Base-by-base conservation (phyloP, 1,140 invertebrate species). In the Zaprionus lachaisei region DNA sequence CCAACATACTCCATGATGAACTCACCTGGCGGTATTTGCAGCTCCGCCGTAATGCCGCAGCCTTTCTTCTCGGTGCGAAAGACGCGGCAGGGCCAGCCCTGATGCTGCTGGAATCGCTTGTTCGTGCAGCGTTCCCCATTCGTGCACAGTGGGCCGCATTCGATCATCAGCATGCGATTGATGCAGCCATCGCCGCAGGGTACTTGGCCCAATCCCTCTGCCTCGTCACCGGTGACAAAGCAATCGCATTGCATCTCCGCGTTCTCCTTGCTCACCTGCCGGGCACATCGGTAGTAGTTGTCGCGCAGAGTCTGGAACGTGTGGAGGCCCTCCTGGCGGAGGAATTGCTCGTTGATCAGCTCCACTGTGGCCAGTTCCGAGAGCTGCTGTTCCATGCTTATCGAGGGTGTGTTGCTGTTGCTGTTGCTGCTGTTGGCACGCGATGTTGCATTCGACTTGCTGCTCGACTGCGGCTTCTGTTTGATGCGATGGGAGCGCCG, bases 1-100 rank as follows among this genome's bases (percentile, higher is more conserved):
- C 99, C 99, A 11, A 99, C 97, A 94, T 99, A 99, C 93, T 99
- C 99, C 96, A 99, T 97, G 44, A 99, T 96, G 94, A 99, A 99
- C 85, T 97, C 96, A n/a, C 98, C 98, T 95, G 94, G 93, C 60
- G 95, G 92, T 28, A 99, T 95, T 92, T 97, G 95, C 73, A 95
- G 93, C 34, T 95, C 94, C 3, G 98, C 96, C 77, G 96, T 95
- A 15, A 99, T 94, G 38, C 99, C 98, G 93, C 97, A 97, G 2
- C 98, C 99, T 94, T 99, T 99, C 87, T 97, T 97, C 65, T 97
- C 96, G 6, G 98, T 98, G 91, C 96, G 96, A 92, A 99, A 98
- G 11, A 98, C 96, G 92, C 97, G 95, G 55, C 98, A 95, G 55
- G 96, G 95, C 4, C 96, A 96, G 94, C 98, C 98, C 81, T 97